These are phyloP conservation scores for Virgularia gustaviana DNA, from an alignment of 92 coral and sea anemone genomes.

Conservation along the genomic window DNA sequence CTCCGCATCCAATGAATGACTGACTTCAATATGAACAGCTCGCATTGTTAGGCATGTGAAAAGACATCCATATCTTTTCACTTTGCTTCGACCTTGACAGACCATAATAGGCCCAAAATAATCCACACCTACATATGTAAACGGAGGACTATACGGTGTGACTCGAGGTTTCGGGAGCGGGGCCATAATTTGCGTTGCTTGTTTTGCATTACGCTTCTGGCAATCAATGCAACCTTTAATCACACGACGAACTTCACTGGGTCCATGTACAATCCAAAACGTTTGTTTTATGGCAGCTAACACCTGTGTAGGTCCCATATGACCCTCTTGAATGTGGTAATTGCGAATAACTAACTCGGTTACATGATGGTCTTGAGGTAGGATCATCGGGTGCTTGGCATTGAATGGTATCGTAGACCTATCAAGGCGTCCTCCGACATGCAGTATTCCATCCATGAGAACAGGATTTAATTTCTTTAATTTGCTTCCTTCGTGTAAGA, in stretches of 20 bases:
- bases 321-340: not conserved
- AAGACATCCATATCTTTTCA: conserved; percentile 11
- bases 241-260: not conserved
- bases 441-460: conserved; percentile 6
- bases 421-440: not conserved
- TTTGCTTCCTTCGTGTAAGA: no score
- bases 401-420: not conserved
- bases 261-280: conserved; percentile 7
- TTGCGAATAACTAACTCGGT: not conserved
- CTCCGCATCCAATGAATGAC: conserved; percentile 18
- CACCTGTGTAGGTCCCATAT: not conserved
- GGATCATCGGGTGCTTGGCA: not conserved
- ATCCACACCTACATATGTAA: conserved; percentile 7
- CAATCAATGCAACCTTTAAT: not conserved
- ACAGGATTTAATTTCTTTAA: conserved; percentile 13
- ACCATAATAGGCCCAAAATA: conserved; percentile 20
- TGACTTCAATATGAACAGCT: conserved; percentile 21
- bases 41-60: conserved; percentile 10
- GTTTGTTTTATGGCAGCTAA: not conserved
- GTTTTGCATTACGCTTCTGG: no score
- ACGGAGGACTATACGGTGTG: not conserved
- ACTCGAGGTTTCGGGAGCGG: conserved; percentile 8
- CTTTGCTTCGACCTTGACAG: conserved; percentile 1
- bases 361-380: not conserved
- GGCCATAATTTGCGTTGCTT: conserved; percentile 34